phyloP scores from a whole-genome alignment of 2,888 invertebrate species.

The Cryptosula pallasiana region DNA sequence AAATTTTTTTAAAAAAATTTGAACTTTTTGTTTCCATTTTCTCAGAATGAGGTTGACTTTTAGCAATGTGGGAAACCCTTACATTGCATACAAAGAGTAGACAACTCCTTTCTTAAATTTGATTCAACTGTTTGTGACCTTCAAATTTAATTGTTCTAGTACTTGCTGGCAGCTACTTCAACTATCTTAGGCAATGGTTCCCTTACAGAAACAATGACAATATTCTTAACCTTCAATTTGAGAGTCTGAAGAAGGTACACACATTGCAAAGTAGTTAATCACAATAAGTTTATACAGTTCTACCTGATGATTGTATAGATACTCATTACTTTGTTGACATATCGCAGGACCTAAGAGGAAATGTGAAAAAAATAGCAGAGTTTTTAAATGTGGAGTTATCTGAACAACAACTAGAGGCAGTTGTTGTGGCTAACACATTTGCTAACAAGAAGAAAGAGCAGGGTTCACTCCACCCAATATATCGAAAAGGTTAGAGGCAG shows the following conservation, averaged over 20 bases:
- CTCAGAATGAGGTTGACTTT: too few relatives aligned
- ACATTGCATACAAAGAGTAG: too few relatives aligned
- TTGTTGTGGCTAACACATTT: not conserved
- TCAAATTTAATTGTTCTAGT: slow-evolving; percentile 5
- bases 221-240: slow-evolving; percentile 1
- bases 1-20: too few relatives aligned
- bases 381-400: not conserved
- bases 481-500: not conserved
- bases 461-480: not conserved
- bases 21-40: too few relatives aligned
- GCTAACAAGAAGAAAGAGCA: not conserved
- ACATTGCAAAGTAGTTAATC: too few relatives aligned
- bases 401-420: not conserved
- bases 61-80: too few relatives aligned
- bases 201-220: slow-evolving; percentile 7
- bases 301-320: too few relatives aligned
- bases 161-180: not conserved
- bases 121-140: too few relatives aligned
- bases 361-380: not conserved
- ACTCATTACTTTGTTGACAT: too few relatives aligned
- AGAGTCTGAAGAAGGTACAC: not conserved
- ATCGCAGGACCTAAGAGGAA: not conserved
- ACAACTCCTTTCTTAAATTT: too few relatives aligned
- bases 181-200: not conserved
- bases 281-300: too few relatives aligned